Base-by-base conservation (phyloP, 2,888 invertebrate genomes). In the Drosophila nigritarsus region DNA sequence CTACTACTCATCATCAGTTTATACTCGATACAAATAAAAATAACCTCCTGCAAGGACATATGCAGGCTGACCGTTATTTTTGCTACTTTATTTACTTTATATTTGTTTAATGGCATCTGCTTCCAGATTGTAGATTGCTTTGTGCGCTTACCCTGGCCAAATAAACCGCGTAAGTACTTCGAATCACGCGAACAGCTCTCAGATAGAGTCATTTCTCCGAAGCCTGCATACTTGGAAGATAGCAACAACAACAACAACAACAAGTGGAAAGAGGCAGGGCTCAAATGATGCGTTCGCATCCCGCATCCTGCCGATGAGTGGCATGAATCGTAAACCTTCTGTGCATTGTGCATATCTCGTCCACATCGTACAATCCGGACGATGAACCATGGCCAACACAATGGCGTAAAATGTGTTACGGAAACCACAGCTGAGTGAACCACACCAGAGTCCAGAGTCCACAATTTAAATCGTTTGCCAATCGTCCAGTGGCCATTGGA, bases 391-490 rank as follows among this genome's bases (percentile, higher is more conserved):
- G 48, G n/a, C 49, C 58, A 71, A 53, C 34, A 78, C 79, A 75
- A 75, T 83, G 75, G 80, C 64, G 58, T 64, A 65, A 80, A 83
- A 84, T 85, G 75, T 80, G 78, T 85, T 80, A 83, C 83, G 84
- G 88, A 88, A 84, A 86, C 88, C 83, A 86, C 88, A 83, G 88
- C 68, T 75, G 86, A 84, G 75, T 83, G 88, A 78, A 64, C 72
- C 53, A 40, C 53, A 42, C 20, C 45, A n/a, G n/a, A n/a, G 51
- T 48, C 40, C 62, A 50, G 38, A 62, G 65, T 64, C 24, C 61
- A 38, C 13, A 40, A 50, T 53, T 78, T 76, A 78, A 73, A 73
- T 78, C 53, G 74, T 64, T 45, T 49, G 58, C 68, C 62, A 69
- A 60, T 67, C 45, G 45, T 58, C 53, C 59, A 77, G 34, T 34